Evolutionary conservation across 1,140 invertebrate species (phyloP).

Genomic region (Choristoneura fumiferana): DNA sequence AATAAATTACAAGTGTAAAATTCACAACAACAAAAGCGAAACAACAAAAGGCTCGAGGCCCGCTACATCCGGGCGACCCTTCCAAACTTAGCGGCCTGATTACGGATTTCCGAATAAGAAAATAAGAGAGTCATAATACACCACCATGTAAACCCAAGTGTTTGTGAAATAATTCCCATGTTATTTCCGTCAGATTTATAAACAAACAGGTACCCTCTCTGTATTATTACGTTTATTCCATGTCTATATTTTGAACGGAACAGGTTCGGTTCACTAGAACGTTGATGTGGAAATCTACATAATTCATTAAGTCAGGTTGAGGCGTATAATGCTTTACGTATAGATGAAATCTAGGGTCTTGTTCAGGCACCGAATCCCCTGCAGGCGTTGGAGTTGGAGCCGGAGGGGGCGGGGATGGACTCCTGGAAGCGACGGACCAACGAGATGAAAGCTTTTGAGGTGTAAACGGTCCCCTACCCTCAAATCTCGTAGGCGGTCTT

Average conservation of each 20-base stretch:
- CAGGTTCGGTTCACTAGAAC: conserved; percentile 52
- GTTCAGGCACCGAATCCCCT: conserved; percentile 28
- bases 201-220: conserved; percentile 23
- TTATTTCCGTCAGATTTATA: conserved; percentile 41
- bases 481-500: conserved; percentile 27
- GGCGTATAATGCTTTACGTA: conserved; percentile 65
- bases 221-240: conserved; percentile 26
- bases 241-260: conserved; percentile 52
- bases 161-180: conserved; percentile 47
- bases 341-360: conserved; percentile 62
- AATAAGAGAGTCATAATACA: conserved; percentile 61
- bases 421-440: not conserved
- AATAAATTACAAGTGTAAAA: conserved; percentile 79
- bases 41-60: conserved; percentile 76
- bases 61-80: conserved; percentile 74
- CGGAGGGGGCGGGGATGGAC: conserved; percentile 27
- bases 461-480: conserved; percentile 53
- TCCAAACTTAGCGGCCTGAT: conserved; percentile 76
- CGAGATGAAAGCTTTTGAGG: conserved; percentile 20
- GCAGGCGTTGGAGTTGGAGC: conserved; percentile 32
- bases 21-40: conserved; percentile 75
- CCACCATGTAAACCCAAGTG: conserved; percentile 53
- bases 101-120: conserved; percentile 76
- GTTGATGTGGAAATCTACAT: conserved; percentile 71
- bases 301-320: conserved; percentile 63